Evolutionary conservation across 2,113 vertebrate species (phyloP).

Genomic region (Aix galericulata): DNA sequence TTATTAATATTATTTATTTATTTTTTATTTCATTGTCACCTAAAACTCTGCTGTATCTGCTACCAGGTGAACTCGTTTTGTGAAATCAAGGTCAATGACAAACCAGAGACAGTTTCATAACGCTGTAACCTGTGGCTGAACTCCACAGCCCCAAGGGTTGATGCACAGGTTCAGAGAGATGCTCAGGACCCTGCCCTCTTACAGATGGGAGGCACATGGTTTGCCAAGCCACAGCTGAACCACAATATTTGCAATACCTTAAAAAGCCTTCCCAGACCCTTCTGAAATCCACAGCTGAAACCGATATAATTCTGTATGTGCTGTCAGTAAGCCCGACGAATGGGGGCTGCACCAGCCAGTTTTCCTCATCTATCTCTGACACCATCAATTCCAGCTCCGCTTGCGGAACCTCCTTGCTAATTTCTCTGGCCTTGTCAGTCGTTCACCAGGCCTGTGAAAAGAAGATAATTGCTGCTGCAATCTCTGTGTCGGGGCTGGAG

Average conservation of each 20-base stretch:
- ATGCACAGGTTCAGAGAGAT: accelerated
- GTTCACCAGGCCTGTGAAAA: constrained; percentile 8
- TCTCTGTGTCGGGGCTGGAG: neutral
- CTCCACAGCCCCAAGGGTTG: accelerated
- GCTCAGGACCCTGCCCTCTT: neutral
- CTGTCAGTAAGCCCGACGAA: neutral
- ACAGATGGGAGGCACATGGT: neutral
- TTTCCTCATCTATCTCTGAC: neutral
- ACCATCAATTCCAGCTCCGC: neutral
- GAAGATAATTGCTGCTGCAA: constrained; percentile 43
- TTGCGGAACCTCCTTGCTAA: neutral
- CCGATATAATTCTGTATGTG: neutral
- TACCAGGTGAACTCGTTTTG: neutral
- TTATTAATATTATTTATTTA: neutral
- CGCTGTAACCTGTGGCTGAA: neutral
- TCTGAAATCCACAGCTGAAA: neutral
- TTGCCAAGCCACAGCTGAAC: neutral
- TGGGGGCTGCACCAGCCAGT: neutral
- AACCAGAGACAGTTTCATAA: neutral
- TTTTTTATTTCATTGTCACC: neutral
- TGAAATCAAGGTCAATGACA: neutral
- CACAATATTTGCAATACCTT: neutral
- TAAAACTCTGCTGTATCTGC: neutral
- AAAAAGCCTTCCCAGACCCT: neutral
- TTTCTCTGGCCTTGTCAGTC: neutral